phyloP scores from a whole-genome alignment of 2,888 invertebrate species.

The Cantharis lateralis region DNA sequence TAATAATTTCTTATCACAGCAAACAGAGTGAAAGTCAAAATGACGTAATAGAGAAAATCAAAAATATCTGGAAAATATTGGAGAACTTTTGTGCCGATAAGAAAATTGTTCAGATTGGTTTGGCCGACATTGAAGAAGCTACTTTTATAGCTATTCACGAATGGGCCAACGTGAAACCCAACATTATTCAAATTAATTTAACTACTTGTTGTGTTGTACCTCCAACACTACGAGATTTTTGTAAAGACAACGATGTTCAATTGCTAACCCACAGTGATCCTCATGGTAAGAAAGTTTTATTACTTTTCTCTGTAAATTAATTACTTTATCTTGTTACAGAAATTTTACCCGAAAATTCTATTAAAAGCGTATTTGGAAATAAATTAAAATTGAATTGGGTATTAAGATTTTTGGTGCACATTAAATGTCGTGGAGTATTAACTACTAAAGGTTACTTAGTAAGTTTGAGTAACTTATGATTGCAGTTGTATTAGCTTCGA shows the following conservation, averaged over 20 bases:
- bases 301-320: slow-evolving; percentile 22
- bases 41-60: slow-evolving; percentile 65
- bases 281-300: slow-evolving; percentile 63
- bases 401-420: slow-evolving; percentile 83
- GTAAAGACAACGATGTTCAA: slow-evolving; percentile 89
- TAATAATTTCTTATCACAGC: slow-evolving; percentile 79
- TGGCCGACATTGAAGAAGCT: slow-evolving; percentile 87
- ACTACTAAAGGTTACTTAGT: slow-evolving; percentile 88
- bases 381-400: slow-evolving; percentile 72
- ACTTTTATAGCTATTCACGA: slow-evolving; percentile 76
- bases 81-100: slow-evolving; percentile 71
- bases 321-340: slow-evolving; percentile 52
- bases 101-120: slow-evolving; percentile 76
- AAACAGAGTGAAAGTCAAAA: slow-evolving; percentile 43
- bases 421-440: slow-evolving; percentile 89
- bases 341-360: slow-evolving; percentile 61
- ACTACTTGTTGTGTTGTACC: slow-evolving; percentile 94
- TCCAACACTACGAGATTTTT: slow-evolving; percentile 85
- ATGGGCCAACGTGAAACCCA: slow-evolving; percentile 79
- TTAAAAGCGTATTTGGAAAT: slow-evolving; percentile 63
- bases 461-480: slow-evolving; percentile 42
- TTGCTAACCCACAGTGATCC: slow-evolving; percentile 95
- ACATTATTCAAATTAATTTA: slow-evolving; percentile 90
- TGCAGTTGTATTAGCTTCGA: not conserved
- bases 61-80: slow-evolving; percentile 76